Percentiles rank a stretch among this genome's conserved stretches.
These are phyloP conservation scores for Oligia fasciuncula DNA, from an alignment of 2,888 invertebrate species.

Conservation along the genomic window DNA sequence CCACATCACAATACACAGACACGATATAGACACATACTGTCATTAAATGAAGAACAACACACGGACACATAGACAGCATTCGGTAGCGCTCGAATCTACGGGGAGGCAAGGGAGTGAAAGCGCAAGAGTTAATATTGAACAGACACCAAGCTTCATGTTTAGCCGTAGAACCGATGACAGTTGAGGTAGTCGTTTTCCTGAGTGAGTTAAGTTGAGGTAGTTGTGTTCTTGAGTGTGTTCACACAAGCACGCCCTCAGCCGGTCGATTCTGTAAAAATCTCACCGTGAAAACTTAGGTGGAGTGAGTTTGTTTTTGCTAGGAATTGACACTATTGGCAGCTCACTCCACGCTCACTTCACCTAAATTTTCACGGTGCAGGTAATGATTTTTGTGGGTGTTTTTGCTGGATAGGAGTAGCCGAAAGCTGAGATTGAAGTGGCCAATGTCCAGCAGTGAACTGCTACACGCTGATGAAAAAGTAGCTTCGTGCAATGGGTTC, in stretches of 20 bases:
- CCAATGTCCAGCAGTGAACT: background rate
- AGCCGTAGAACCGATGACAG: background rate
- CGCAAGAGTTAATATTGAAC: background rate
- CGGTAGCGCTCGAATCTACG: background rate
- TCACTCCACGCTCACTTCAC: no score
- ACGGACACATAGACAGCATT: background rate
- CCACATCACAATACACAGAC: background rate
- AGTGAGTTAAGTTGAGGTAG: background rate
- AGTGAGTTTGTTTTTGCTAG: no score
- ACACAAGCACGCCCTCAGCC: background rate
- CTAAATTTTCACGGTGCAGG: no score
- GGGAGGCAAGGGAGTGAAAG: background rate
- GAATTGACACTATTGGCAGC: no score
- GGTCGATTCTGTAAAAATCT: no score
- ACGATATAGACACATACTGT: background rate
- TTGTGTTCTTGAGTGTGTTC: background rate
- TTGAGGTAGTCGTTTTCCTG: background rate
- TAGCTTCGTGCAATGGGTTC: background rate
- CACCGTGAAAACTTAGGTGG: no score
- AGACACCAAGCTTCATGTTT: background rate
- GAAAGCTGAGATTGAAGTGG: no score
- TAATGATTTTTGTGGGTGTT: background rate
- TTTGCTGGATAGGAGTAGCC: background rate
- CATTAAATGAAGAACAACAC: background rate
- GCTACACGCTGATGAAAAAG: background rate